Conservation (phyloP, 2,113 vertebrate species). For the Cynocephalus volans region DNA sequence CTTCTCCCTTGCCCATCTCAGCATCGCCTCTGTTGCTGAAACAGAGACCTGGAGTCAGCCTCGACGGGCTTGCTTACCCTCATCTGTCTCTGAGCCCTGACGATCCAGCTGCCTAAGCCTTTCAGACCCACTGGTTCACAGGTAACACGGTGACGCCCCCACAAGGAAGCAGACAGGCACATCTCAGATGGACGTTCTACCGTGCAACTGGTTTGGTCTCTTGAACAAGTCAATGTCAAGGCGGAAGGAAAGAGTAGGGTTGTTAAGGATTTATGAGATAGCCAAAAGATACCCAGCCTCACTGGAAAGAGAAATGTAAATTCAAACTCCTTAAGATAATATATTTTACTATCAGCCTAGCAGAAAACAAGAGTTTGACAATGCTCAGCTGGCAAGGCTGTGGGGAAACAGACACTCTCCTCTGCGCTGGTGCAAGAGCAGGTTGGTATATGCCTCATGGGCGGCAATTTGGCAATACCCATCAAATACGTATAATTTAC, state of each 20-base stretch:
- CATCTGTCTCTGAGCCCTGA: neutral
- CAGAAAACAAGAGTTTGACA: neutral
- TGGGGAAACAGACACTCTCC: neutral
- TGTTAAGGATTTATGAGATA: neutral
- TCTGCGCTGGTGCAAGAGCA: neutral
- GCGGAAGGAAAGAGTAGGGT: neutral
- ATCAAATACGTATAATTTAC: no score
- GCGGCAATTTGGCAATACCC: neutral
- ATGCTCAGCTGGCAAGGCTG: neutral
- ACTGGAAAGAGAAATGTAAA: constrained; percentile 5
- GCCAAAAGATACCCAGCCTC: neutral
- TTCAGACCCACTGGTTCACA: neutral
- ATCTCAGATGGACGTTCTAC: neutral
- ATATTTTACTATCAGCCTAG: neutral
- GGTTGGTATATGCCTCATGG: neutral
- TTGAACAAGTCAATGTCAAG: neutral
- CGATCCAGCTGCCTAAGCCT: neutral
- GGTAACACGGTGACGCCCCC: neutral
- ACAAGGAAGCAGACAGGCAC: neutral
- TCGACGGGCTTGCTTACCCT: neutral
- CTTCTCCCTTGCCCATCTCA: no score
- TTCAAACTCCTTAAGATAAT: neutral
- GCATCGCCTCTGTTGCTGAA: neutral
- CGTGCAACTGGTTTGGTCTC: neutral
- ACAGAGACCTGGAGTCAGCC: neutral